Percentiles rank a stretch among this genome's conserved stretches.
These are phyloP conservation scores for Pteropus rufus DNA, from an alignment of 2,797 vertebrate genomes.

Conservation along the genomic window DNA sequence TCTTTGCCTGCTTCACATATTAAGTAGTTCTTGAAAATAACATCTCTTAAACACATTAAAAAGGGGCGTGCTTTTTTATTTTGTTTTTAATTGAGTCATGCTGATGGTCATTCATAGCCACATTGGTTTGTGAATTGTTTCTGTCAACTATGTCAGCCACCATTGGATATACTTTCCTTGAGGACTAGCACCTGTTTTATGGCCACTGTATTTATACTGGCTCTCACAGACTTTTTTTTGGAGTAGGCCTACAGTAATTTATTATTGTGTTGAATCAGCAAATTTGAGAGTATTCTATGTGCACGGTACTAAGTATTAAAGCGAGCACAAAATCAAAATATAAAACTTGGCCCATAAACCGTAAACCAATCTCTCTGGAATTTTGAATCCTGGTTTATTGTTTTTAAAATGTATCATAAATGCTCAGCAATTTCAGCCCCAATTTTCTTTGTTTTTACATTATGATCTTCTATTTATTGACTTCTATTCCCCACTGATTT, in stretches of 20 bases:
- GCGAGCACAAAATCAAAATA: conserved; percentile 11
- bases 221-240: neutral
- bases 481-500: neutral
- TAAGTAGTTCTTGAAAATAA: neutral
- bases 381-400: conserved; percentile 18
- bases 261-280: conserved; percentile 26
- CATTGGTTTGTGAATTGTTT: neutral
- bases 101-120: neutral
- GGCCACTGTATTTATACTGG: neutral
- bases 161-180: neutral
- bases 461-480: neutral
- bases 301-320: conserved; percentile 1
- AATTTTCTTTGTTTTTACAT: neutral
- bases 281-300: neutral
- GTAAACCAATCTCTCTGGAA: conserved; percentile 37
- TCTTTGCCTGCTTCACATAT: neutral
- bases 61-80: neutral
- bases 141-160: neutral
- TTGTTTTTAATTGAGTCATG: neutral
- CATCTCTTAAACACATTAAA: neutral
- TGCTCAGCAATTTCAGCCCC: neutral
- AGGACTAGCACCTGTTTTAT: neutral
- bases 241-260: neutral
- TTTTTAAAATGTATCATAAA: conserved; percentile 51
- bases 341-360: conserved; percentile 10